A percentile compares a stretch with the other conserved stretches of the same genome.
phyloP scores from a whole-genome alignment of 2,113 vertebrate genomes.

The Paraplagusia blochii region DNA sequence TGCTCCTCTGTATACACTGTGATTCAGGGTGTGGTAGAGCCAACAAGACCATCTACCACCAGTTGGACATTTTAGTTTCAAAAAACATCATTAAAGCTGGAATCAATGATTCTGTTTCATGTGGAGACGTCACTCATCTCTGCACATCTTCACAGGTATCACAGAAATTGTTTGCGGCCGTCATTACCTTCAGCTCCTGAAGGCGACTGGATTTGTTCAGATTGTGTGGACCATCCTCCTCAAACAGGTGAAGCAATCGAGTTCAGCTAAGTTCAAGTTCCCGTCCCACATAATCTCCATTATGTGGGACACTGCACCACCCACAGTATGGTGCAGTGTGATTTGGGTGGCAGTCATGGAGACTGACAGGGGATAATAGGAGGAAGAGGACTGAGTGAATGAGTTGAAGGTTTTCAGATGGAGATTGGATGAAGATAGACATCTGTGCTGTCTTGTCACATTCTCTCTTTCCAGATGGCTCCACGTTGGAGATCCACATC shows the following conservation, averaged over 20 bases:
- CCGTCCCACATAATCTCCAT: no score
- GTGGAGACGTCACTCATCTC: neutral
- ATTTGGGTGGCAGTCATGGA: no score
- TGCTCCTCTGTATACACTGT: conserved; percentile 51
- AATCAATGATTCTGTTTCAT: no score
- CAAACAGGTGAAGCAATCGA: conserved; percentile 10
- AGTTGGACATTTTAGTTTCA: neutral
- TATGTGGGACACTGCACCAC: no score
- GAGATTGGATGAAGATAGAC: no score
- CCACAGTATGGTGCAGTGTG: no score
- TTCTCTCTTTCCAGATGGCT: conserved; percentile 12
- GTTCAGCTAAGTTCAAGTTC: no score
- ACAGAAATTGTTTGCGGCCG: conserved; percentile 48
- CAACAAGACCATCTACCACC: no score
- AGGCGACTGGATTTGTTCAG: conserved; percentile 51
- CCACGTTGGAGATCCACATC: conserved; percentile 27
- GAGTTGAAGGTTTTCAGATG: no score
- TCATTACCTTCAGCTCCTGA: conserved; percentile 8
- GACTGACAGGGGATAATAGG: no score
- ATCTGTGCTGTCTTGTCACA: neutral
- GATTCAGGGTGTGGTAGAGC: conserved; percentile 54
- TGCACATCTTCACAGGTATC: conserved; percentile 32
- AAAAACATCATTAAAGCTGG: no score
- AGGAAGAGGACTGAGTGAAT: no score
- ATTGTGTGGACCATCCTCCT: conserved; percentile 30